Evolutionary conservation across 2,797 vertebrate genomes (phyloP), one percentile per base, ranked within the genome.

Genomic region (Myiotriccus ornatus): DNA sequence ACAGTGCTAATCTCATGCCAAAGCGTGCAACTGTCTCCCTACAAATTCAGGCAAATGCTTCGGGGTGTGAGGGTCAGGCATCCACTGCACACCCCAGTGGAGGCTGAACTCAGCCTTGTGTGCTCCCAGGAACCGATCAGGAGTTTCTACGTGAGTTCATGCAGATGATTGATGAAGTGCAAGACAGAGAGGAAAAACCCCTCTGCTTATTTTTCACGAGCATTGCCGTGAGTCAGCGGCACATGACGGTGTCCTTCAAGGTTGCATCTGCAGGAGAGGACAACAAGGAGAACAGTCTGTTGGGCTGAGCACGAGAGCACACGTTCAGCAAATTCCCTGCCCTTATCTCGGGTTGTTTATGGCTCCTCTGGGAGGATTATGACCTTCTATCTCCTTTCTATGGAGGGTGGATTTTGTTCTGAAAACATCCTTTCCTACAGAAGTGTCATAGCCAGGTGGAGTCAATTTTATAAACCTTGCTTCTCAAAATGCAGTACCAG

Each of bases 291-390:
- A 91, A 70, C 84, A 76, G 67, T 44, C 68, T 89, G 91, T 84
- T 6, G 34, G 86, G 84, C 81, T 78, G 77, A 89, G 87, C 12
- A 17, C 5, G 3, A 95, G 97, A 93, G 77, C 79, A 90, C 59
- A 4, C 70, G 69, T 94, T 96, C 96, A 94, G 97, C 95, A 93
- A 56, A 94, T 94, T 97, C 93, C 63, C 83, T 94, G 92, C 91
- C 82, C 84, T 96, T 97, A 97, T 97, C 97, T 96, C 1, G n/a
- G 65, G 53, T 84, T 94, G 86, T 95, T 97, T 97, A 94, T 87
- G 91, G 57, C 79, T 97, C 94, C 92, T 84, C 57, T 71, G 94
- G 94, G 96, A 97, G 80, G 69, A 89, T 67, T 77, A 77, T 96
- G 94, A 97, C 96, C 95, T 97, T 94, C 67, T 90, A 77, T 90